Conservation (phyloP, 2,113 vertebrate genomes). For the Ursus arctos region DNA sequence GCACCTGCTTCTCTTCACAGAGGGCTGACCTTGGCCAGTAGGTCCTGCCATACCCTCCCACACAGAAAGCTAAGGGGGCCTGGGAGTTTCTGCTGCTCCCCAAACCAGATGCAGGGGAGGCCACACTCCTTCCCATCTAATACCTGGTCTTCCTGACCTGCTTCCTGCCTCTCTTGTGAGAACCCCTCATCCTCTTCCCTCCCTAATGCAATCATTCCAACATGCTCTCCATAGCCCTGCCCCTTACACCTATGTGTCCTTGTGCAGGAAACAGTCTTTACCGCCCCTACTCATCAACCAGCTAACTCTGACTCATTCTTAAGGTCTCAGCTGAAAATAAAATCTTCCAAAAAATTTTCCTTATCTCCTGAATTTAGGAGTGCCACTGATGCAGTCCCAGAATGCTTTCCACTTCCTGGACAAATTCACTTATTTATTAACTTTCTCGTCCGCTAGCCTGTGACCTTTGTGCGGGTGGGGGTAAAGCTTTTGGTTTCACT, state of each 20-base stretch:
- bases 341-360: neutral
- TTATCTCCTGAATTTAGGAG: neutral
- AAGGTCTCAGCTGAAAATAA: neutral
- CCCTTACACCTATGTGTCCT: neutral
- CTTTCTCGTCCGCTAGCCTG: neutral
- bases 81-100: fast-evolving
- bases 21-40: neutral
- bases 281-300: neutral
- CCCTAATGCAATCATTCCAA: neutral
- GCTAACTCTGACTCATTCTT: neutral
- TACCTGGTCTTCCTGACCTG: neutral
- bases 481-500: neutral
- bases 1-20: neutral
- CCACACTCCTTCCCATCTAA: neutral
- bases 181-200: fast-evolving
- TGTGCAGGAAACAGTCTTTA: neutral
- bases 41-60: neutral
- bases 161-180: neutral
- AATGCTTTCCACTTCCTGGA: neutral
- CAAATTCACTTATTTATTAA: neutral
- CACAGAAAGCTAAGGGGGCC: neutral
- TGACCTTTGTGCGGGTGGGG: neutral
- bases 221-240: fast-evolving
- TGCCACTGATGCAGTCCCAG: neutral
- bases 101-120: neutral